Evolutionary conservation across 2,888 invertebrate species (phyloP), one percentile per base, ranked within the genome.

Genomic region (Drosophila mercatorum): DNA sequence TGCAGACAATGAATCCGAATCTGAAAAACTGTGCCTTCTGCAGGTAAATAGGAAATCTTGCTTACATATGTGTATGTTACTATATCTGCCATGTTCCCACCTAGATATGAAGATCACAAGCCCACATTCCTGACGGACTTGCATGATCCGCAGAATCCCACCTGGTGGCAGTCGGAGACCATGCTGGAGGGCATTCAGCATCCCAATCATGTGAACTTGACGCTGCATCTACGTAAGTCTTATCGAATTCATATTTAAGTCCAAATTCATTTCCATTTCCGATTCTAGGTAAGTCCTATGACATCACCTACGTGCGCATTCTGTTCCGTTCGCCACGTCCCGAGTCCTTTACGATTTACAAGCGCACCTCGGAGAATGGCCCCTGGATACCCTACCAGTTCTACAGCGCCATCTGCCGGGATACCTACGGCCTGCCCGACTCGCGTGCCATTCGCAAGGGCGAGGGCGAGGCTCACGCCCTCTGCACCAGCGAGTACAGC

Each of bases 161-260:
- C 98, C 0, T 98, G 98, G 97, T 98, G 98, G 98, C 98, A 98
- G 92, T 98, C 98, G 0, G 98, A 99, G 92, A 99, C 99, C 3
- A 98, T 99, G 98, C 95, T 95, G 89, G 98, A 99, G 90, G 97
- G 96, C 34, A 96, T 98, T 64, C 97, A 98, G 92, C 97, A 96
- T 92, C 98, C 98, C 0, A 96, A 95, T 89, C 96, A 96, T 93
- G 98, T 99, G 83, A 99, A 99, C 93, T 94, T 99, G 74, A 98
- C 98, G 0, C 94, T 99, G 38, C 95, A 96, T 91, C 94, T 98
- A 75, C 96, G 98, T 98, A 91, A 94, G 94, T 82, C 40, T 2
- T 1, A 0, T 22, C 22, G 0, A 22, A 22, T 22, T 22, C 22
- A 22, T 22, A 22, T 22, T 22, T 22, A 36, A 0, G 22, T 26